A percentile compares a stretch with the other conserved stretches of the same genome.
Evolutionary conservation across 92 coral and sea anemone genomes (phyloP).

Genomic region (Palythoa caribaeorum): DNA sequence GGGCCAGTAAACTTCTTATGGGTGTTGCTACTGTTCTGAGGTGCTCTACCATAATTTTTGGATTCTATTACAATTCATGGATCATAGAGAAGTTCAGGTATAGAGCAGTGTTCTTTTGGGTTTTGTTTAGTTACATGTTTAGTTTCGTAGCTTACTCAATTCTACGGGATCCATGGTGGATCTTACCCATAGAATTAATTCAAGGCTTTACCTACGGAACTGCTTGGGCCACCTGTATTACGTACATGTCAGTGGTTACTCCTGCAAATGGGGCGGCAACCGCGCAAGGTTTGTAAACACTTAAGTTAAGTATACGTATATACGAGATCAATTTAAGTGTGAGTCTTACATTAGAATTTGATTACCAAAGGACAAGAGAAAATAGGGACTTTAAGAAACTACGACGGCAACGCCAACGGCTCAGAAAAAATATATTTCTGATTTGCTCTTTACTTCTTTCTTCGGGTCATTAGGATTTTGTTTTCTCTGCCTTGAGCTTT

Average conservation of each 20-base stretch:
- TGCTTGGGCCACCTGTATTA: conserved; percentile 94
- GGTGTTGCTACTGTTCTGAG: conserved; percentile 82
- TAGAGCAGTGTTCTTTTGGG: conserved; percentile 64
- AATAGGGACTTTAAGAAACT: no score
- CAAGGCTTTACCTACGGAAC: conserved; percentile 93
- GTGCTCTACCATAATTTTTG: conserved; percentile 75
- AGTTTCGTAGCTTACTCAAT: conserved; percentile 83
- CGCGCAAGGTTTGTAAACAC: conserved; percentile 82
- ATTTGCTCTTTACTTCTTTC: no score
- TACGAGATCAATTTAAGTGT: background rate
- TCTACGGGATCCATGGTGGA: conserved; percentile 86
- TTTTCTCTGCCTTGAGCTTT: no score
- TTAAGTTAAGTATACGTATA: background rate
- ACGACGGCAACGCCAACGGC: no score
- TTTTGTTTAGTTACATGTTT: conserved; percentile 70
- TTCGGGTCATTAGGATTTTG: no score
- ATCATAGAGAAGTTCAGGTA: conserved; percentile 76
- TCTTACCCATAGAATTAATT: conserved; percentile 84
- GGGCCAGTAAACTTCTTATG: conserved; percentile 90
- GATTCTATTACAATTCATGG: conserved; percentile 80
- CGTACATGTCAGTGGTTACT: conserved; percentile 92
- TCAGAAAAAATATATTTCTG: no score
- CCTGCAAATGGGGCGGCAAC: conserved; percentile 98
- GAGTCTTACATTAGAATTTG: background rate
- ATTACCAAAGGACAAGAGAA: no score